These are phyloP conservation scores for Actinopyga echinites DNA, from an alignment of 53 echinoderm and acorn worm genomes.

Conservation along the genomic window DNA sequence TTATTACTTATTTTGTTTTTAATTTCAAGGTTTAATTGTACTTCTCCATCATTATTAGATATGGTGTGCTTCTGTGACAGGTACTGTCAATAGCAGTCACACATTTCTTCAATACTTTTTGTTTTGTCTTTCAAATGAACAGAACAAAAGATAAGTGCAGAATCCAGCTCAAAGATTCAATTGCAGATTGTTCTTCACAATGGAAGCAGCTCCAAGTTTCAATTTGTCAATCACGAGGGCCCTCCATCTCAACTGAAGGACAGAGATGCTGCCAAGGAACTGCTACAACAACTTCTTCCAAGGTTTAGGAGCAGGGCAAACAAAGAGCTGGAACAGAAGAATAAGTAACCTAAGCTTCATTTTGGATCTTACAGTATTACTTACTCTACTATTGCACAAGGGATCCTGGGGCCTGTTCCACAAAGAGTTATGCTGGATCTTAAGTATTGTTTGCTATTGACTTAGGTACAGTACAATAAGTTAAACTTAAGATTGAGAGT, in stretches of 20 bases:
- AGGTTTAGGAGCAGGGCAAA: slow-evolving; percentile 85
- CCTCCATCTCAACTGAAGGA: slow-evolving; percentile 62
- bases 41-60: too few species aligned
- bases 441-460: too few species aligned
- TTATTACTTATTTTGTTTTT: too few species aligned
- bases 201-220: slow-evolving; percentile 88
- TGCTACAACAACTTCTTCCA: slow-evolving; percentile 94
- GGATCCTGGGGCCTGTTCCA: too few species aligned
- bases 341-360: slow-evolving; percentile 51
- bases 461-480: too few species aligned
- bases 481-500: too few species aligned
- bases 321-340: slow-evolving; percentile 91
- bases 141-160: slow-evolving; percentile 96
- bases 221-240: slow-evolving; percentile 83
- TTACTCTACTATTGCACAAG: not conserved
- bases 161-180: slow-evolving; percentile 91
- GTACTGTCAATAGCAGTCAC: too few species aligned
- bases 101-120: too few species aligned
- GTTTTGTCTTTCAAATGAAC: slow-evolving; percentile 4
- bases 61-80: too few species aligned
- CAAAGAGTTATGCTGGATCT: too few species aligned
- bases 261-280: slow-evolving; percentile 82
- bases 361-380: not conserved
- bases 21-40: too few species aligned
- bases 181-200: slow-evolving; percentile 87